A percentile compares a stretch with the other conserved stretches of the same genome.
phyloP scores from a whole-genome alignment of 2,797 vertebrate species.

The Knipowitschia caucasica region DNA sequence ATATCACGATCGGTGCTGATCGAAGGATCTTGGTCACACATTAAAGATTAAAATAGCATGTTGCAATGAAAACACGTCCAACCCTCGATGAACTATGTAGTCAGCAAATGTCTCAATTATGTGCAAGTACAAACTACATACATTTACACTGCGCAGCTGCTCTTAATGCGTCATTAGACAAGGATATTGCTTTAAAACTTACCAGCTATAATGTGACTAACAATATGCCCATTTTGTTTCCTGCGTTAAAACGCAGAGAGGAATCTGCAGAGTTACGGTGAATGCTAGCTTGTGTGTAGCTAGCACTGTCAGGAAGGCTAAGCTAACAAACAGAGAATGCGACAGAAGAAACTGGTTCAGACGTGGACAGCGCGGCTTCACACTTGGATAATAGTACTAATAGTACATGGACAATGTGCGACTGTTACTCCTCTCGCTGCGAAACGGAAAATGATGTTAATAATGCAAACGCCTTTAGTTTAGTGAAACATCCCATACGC shows the following conservation, averaged over 20 bases:
- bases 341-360: background rate
- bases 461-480: slow-evolving; percentile 1
- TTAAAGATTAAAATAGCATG: too few relatives aligned
- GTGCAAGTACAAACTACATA: background rate
- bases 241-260: slow-evolving; percentile 14
- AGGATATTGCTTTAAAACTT: background rate
- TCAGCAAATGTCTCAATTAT: too few relatives aligned
- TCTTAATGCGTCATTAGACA: background rate
- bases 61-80: too few relatives aligned
- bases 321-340: slow-evolving; percentile 1
- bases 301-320: slow-evolving; percentile 10
- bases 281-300: too few relatives aligned
- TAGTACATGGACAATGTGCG: too few relatives aligned
- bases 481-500: slow-evolving; percentile 8
- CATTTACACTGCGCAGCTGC: background rate
- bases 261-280: too few relatives aligned
- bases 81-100: too few relatives aligned
- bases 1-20: too few relatives aligned
- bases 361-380: background rate
- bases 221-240: slow-evolving; percentile 19
- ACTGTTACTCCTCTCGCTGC: background rate
- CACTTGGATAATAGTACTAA: too few relatives aligned
- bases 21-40: too few relatives aligned
- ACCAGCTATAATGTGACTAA: slow-evolving; percentile 13
- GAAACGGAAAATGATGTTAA: background rate